Base-by-base conservation (phyloP, 1,140 invertebrate species). In the Pectinophora gossypiella region DNA sequence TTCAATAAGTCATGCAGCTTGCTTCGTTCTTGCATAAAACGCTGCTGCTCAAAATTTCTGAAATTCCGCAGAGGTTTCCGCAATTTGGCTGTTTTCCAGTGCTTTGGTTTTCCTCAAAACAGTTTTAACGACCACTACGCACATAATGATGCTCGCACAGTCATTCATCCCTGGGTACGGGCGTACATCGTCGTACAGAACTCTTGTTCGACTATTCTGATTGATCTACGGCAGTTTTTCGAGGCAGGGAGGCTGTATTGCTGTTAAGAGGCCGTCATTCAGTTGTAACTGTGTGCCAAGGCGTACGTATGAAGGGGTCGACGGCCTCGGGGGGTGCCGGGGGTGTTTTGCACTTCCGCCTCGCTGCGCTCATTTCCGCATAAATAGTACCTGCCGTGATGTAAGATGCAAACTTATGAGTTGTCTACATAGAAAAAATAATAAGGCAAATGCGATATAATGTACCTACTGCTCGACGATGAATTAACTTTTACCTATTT, bases 301-400 rank as follows among this genome's bases (percentile, higher is more conserved):
- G 36, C 36, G 15, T 40, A 15, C 36, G 1, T 12, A 27, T 6
- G n/a, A n/a, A 67, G 73, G 71, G 82, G 82, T 85, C 76, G 77
- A 78, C 70, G 81, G 59, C 79, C 79, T 72, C 68, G 71, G 61
- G 68, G 43, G 53, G 43, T 62, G 58, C 47, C 48, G 67, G 73
- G 76, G 70, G 62, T 53, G 70, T 74, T 80, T 74, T 81, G 71
- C 80, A 79, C 78, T 83, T 86, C 80, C 80, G 72, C 76, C 73
- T 78, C 79, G 74, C 79, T 80, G 73, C 79, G 82, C 79, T 84
- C 79, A 81, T 84, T 86, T 86, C 83, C 80, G 83, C 72, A 84
- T 83, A 84, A 84, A 82, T 74, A 81, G 68, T 72, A 66, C 68
- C 68, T 68, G 70, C 72, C 68, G 70, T 60, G 64, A 61, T 54